phyloP scores from a whole-genome alignment of 2,113 vertebrate genomes.

The Hipposideros armiger region DNA sequence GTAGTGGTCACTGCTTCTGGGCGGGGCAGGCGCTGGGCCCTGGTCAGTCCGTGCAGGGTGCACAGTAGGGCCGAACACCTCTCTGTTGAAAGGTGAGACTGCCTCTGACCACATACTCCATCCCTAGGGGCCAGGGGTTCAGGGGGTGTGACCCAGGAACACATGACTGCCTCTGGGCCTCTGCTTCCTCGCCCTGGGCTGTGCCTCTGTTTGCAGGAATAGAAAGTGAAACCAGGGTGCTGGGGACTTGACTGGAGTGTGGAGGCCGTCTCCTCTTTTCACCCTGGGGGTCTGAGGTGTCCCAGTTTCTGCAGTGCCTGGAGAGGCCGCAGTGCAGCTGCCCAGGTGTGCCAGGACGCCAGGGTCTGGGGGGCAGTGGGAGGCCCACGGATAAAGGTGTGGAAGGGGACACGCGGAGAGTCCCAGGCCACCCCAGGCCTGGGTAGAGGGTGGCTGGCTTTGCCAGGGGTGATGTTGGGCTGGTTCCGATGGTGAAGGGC shows the following conservation, averaged over 20 bases:
- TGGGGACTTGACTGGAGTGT: neutral
- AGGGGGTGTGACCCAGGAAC: fast-evolving
- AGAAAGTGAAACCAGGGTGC: conserved; percentile 20
- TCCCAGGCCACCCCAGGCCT: neutral
- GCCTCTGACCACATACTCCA: neutral
- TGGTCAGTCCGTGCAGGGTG: neutral
- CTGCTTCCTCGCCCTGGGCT: fast-evolving
- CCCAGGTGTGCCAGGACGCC: neutral
- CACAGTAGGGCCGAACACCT: neutral
- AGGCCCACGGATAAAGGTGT: fast-evolving
- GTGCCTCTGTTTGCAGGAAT: neutral
- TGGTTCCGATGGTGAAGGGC: too few species aligned
- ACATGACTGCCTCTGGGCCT: neutral
- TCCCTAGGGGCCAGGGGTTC: neutral
- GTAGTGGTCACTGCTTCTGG: too few species aligned
- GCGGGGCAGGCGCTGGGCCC: neutral
- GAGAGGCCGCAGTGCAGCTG: neutral
- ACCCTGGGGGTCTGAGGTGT: neutral
- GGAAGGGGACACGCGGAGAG: neutral
- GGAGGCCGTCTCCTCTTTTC: too few species aligned
- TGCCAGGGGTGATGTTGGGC: neutral
- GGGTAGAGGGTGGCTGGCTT: neutral
- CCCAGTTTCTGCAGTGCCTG: neutral
- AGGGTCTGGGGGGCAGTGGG: neutral
- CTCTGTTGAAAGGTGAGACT: neutral